Base-by-base conservation (phyloP, 1,140 invertebrate species). In the Triops longicaudatus region DNA sequence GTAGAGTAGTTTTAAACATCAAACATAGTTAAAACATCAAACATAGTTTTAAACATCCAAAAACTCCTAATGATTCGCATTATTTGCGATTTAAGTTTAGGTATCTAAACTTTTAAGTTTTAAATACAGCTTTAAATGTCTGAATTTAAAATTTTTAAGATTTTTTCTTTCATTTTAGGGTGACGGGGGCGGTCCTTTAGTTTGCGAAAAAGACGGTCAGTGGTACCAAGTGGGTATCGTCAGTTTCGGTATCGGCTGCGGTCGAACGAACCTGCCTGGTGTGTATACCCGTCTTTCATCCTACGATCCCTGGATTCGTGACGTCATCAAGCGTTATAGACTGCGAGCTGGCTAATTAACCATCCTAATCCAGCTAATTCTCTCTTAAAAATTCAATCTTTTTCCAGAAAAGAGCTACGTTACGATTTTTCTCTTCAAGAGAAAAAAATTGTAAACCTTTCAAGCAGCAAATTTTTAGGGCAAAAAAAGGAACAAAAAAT, bases 131-230 rank as follows among this genome's bases (percentile, higher is more conserved):
- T n/a, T n/a, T n/a, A n/a, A n/a, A n/a, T 63, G 10, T 0, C 0
- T 12, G 14, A 12, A 63, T 63, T 63, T 22, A 63, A 14, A n/a
- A 63, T 63, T 44, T 17, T 44, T 44, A 44, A 44, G 43, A 4
- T n/a, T n/a, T n/a, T 72, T 37, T 78, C 9, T 31, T 63, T 73
- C 26, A 26, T 31, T 41, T 72, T 43, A 91, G 89, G 90, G 90
- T 74, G 91, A 92, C 81, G 90, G 89, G 0, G 91, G 91, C 5
- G 89, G 90, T 17, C 90, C 90, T 9, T 79, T 91, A 37, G 86
- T 91, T 17, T 91, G 90, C 80, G 83, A 85, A 50, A 85, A 85
- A 22, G 82, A 85, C 41, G 84, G 84, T 6, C 81, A 83, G n/a
- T 88, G 86, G 85, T 84, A 85, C 76, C 81, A 90, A 75, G 83